Conservation (phyloP, 2,113 vertebrate species). For the Lathamus discolor region DNA sequence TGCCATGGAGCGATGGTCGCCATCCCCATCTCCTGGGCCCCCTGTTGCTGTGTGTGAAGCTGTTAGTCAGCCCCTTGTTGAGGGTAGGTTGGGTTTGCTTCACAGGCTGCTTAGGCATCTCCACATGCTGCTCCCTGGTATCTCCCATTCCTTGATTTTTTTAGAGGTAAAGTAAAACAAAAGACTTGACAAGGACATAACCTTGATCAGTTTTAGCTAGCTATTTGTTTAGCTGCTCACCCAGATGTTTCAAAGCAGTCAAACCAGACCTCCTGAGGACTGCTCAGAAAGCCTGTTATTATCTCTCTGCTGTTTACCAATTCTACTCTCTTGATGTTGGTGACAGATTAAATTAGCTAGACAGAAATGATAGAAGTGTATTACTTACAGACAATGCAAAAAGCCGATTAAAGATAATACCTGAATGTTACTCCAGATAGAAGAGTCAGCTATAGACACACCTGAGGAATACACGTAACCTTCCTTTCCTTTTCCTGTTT, state of each 20-base stretch:
- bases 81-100: background rate
- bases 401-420: background rate
- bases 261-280: background rate
- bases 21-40: background rate
- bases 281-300: constrained; percentile 26
- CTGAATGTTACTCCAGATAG: background rate
- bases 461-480: background rate
- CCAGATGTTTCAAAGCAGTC: background rate
- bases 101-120: background rate
- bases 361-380: background rate
- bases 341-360: background rate
- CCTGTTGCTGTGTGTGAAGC: rapidly evolving
- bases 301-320: background rate
- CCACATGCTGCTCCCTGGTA: rapidly evolving
- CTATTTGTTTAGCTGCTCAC: background rate
- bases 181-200: background rate
- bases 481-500: background rate
- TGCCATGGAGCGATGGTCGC: background rate
- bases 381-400: background rate
- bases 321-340: background rate
- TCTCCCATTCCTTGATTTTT: background rate
- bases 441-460: background rate
- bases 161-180: background rate
- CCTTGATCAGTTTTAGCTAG: background rate
- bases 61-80: background rate